These are phyloP conservation scores for Athene noctua DNA, from an alignment of 2,113 vertebrate species.

Conservation along the genomic window DNA sequence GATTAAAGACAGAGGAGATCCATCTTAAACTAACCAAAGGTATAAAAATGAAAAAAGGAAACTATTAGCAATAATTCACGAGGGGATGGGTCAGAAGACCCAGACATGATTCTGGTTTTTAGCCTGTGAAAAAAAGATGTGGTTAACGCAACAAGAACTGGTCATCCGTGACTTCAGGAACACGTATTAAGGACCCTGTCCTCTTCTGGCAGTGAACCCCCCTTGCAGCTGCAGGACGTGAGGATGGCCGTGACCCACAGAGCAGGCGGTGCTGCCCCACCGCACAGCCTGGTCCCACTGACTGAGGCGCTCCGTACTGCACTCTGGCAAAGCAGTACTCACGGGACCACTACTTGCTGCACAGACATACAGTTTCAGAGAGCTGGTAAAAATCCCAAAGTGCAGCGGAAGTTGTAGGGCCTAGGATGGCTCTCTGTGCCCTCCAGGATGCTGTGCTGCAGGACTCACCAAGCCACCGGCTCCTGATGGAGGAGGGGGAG, in stretches of 20 bases:
- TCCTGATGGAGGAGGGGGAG: neutral
- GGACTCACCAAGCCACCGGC: fast-evolving
- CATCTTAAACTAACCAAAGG: neutral
- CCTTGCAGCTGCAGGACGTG: neutral
- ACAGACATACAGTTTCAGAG: fast-evolving
- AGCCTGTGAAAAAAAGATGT: neutral
- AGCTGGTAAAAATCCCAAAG: neutral
- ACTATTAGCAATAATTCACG: conserved; percentile 22
- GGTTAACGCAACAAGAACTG: neutral
- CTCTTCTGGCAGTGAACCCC: neutral
- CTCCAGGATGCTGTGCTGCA: neutral
- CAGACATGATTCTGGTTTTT: neutral
- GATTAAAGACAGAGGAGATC: conserved; percentile 21
- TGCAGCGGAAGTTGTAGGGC: neutral
- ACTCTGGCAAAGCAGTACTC: neutral
- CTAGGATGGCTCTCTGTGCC: neutral
- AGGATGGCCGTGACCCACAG: fast-evolving
- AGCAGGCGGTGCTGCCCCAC: neutral
- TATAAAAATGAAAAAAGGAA: conserved; percentile 22
- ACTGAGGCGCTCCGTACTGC: fast-evolving
- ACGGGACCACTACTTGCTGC: fast-evolving
- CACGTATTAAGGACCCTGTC: neutral
- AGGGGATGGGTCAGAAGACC: neutral
- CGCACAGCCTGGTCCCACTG: neutral
- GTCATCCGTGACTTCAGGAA: neutral